A percentile compares a stretch with the other conserved stretches of the same genome.
These are phyloP conservation scores for Bubo bubo DNA, from an alignment of 2,113 vertebrate genomes.

Conservation along the genomic window DNA sequence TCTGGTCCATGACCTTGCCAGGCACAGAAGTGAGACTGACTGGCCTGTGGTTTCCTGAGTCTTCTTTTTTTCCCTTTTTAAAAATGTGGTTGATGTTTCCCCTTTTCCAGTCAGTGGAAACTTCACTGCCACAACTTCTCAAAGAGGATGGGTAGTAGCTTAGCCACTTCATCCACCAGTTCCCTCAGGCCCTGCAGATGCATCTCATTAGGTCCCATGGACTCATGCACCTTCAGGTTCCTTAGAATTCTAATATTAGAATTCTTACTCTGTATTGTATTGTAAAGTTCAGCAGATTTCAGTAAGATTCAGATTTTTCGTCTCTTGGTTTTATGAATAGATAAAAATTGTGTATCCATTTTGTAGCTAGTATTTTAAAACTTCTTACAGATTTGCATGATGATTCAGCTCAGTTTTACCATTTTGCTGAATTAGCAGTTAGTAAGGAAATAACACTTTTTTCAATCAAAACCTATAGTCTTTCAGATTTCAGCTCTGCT, in stretches of 20 bases:
- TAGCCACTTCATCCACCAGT: no score
- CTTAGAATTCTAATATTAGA: not conserved
- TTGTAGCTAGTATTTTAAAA: constrained; percentile 32
- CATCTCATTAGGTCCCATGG: no score
- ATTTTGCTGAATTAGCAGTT: constrained; percentile 36
- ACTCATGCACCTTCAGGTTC: no score
- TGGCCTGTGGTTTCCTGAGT: no score
- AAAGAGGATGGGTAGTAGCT: no score
- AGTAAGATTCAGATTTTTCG: constrained; percentile 20
- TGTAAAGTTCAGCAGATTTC: not conserved
- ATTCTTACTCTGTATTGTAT: not conserved
- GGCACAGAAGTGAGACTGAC: no score
- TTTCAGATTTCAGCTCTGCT: constrained; percentile 38
- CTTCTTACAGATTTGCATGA: constrained; percentile 12
- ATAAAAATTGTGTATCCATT: constrained; percentile 34
- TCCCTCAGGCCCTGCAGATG: no score
- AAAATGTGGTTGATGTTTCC: no score
- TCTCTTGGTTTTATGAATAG: constrained; percentile 9
- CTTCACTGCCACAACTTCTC: no score
- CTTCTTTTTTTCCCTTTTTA: no score
- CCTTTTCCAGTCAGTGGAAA: no score
- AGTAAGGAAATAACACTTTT: constrained; percentile 22
- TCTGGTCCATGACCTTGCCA: no score
- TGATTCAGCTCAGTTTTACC: constrained; percentile 36
- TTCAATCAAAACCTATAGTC: constrained; percentile 18